phyloP scores from a whole-genome alignment of 2,888 invertebrate genomes.

The Apotomis turbidana region DNA sequence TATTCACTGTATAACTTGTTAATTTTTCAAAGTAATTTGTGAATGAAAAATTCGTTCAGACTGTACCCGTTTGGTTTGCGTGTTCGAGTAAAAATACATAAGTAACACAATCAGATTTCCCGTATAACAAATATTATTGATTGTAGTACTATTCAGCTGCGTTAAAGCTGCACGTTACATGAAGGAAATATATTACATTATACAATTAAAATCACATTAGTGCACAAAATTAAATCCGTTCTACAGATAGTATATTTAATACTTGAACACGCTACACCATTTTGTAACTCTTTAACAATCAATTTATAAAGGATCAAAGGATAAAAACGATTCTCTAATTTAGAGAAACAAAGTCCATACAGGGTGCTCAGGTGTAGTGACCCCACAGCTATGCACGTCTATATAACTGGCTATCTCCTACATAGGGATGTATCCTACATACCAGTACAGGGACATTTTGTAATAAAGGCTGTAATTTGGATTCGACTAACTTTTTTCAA shows the following conservation, averaged over 20 bases:
- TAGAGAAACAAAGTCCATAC: neutral
- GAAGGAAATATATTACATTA: neutral
- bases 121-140: slow-evolving; percentile 12
- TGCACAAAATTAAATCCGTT: neutral
- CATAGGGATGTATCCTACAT: too few relatives aligned
- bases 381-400: too few relatives aligned
- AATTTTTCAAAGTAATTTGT: slow-evolving; percentile 2
- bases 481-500: too few relatives aligned
- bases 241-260: neutral
- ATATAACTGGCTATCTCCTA: too few relatives aligned
- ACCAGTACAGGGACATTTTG: too few relatives aligned
- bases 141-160: slow-evolving; percentile 21
- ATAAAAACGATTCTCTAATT: neutral
- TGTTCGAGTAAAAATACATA: slow-evolving; percentile 21
- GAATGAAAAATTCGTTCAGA: slow-evolving; percentile 1
- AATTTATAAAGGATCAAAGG: neutral
- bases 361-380: too few relatives aligned
- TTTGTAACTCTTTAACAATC: neutral
- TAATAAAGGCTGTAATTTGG: too few relatives aligned
- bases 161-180: slow-evolving; percentile 24
- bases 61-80: slow-evolving; percentile 11
- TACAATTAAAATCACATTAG: neutral
- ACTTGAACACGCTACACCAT: slow-evolving; percentile 13
- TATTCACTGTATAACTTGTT: slow-evolving; percentile 15
- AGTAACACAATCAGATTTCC: neutral